Base-by-base conservation (phyloP, 2,797 vertebrate species). In the Amblyopsis hoosieri region DNA sequence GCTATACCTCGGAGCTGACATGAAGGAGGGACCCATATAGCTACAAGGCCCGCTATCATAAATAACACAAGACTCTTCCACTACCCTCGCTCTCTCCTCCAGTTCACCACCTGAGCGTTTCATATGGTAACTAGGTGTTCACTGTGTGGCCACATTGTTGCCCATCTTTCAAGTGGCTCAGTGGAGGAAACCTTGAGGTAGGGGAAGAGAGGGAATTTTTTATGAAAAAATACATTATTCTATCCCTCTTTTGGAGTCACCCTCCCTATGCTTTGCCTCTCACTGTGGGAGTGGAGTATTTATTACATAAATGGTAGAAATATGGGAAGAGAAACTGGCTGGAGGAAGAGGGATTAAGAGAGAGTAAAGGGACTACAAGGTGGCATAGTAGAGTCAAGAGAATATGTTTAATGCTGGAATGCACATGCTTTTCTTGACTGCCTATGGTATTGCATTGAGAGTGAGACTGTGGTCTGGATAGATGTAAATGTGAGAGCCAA, bases 51-150 rank as follows among this genome's bases (percentile, higher is more conserved):
- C 81, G 64, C 77, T 89, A 90, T 93, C 91, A 93, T 93, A 93
- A 94, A 93, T 93, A 93, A 92, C 91, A 90, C 90, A 93, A 86
- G 82, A 88, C 78, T 87, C 82, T 80, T 85, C 80, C 77, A 83
- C 81, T 86, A 67, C 81, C 75, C 76, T 79, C 81, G 81, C 85
- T 67, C 37, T 80, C 84, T 89, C 85, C 82, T 80, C 84, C 85
- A 82, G 89, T 86, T 89, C 89, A 86, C 87, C 74, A 84, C 80
- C 54, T 62, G 85, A 86, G 84, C 88, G 92, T 93, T 93, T 94
- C 92, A 93, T 93, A 94, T 94, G 93, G 90, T 92, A 94, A 93
- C 89, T 87, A 94, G 92, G 85, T 90, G 89, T 93, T 93, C 90
- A 87, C 89, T 88, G 88, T 91, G 91, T 91, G 91, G 90, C 90